Conservation (phyloP, 1,140 invertebrate species). For the Daktulosphaira vitifoliae region DNA sequence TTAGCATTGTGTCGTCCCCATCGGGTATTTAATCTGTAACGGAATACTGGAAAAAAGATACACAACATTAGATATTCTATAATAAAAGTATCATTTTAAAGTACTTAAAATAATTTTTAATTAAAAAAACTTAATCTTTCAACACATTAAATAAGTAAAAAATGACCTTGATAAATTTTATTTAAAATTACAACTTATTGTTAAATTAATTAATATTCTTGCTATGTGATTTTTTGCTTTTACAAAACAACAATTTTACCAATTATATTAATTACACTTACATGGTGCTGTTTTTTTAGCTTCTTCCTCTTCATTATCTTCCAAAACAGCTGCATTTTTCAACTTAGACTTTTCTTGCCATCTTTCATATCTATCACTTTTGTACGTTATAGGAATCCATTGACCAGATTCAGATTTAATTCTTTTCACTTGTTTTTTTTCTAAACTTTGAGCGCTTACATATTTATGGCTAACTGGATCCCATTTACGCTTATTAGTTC, state of each 20-base stretch:
- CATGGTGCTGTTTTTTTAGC: slow-evolving; percentile 26
- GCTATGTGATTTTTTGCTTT: background rate
- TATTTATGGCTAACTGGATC: slow-evolving; percentile 35
- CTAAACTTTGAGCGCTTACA: slow-evolving; percentile 22
- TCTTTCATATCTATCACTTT: slow-evolving; percentile 75
- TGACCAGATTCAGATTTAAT: slow-evolving; percentile 91
- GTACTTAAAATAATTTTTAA: background rate
- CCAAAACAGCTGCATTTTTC: slow-evolving; percentile 46
- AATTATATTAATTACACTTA: too few species aligned
- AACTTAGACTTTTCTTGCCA: slow-evolving; percentile 80
- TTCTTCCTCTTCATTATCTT: slow-evolving; percentile 49
- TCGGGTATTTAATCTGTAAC: slow-evolving; percentile 36
- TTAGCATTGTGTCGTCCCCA: slow-evolving; percentile 39
- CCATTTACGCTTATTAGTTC: slow-evolving; percentile 36
- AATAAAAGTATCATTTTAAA: background rate
- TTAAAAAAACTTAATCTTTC: background rate
- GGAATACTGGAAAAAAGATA: slow-evolving; percentile 34
- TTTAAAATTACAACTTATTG: background rate
- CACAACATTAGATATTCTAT: background rate
- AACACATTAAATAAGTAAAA: background rate
- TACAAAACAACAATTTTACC: too few species aligned
- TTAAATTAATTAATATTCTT: background rate
- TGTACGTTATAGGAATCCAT: slow-evolving; percentile 89
- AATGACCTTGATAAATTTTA: background rate
- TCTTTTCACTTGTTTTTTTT: slow-evolving; percentile 59